Conservation (phyloP, 2,113 vertebrate genomes). For the Rhinopomastus cyanomelas region DNA sequence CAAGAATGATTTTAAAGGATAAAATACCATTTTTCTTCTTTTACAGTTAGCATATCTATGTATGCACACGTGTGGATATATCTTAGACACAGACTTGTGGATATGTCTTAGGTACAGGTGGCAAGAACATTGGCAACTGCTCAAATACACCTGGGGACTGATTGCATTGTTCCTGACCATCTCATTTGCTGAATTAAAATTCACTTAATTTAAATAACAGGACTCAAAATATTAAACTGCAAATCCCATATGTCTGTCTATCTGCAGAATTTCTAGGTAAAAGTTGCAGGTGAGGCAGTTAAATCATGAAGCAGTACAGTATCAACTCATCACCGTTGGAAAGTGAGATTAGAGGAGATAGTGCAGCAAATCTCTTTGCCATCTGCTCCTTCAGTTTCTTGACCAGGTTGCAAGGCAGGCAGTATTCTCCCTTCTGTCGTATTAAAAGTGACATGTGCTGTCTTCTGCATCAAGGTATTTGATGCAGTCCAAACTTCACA, state of each 20-base stretch:
- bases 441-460: slow-evolving; percentile 4
- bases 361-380: background rate
- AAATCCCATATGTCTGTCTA: background rate
- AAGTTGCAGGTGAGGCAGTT: background rate
- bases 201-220: background rate
- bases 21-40: background rate
- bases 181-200: background rate
- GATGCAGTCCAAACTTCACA: background rate
- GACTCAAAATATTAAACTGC: background rate
- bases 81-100: background rate
- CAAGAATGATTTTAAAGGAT: background rate
- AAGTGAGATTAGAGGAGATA: background rate
- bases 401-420: slow-evolving; percentile 1
- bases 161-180: background rate
- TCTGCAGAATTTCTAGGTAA: background rate
- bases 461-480: background rate
- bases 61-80: background rate
- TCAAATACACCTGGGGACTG: background rate
- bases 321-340: background rate
- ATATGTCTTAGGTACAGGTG: background rate
- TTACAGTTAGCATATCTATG: background rate
- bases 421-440: background rate
- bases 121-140: background rate
- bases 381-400: slow-evolving; percentile 33
- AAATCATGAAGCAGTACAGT: background rate